phyloP scores from a whole-genome alignment of 2,888 invertebrate species.

The Cataglyphis altisquamis region DNA sequence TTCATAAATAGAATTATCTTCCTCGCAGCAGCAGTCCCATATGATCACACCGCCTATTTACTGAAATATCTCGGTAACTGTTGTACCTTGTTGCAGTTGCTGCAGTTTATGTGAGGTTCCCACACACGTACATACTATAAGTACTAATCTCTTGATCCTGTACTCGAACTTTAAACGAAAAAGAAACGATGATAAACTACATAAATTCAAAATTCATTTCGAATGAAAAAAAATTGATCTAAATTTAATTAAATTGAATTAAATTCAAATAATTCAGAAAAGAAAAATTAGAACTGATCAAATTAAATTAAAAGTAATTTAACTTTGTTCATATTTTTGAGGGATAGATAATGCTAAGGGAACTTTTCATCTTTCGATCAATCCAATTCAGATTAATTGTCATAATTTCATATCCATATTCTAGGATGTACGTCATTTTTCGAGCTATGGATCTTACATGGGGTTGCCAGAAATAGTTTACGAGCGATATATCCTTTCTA shows the following conservation, averaged over 20 bases:
- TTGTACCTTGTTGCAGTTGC: conserved; percentile 4
- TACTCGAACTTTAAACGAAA: background rate
- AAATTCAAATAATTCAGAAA: background rate
- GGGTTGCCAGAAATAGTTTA: conserved; percentile 20
- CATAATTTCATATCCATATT: background rate
- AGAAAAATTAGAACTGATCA: background rate
- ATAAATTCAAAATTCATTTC: background rate
- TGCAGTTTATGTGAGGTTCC: conserved; percentile 18
- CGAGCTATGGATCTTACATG: background rate
- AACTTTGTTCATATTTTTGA: background rate
- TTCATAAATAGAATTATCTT: conserved; percentile 56
- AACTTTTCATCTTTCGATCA: background rate
- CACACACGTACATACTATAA: background rate
- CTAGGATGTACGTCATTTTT: background rate
- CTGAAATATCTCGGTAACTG: conserved; percentile 50
- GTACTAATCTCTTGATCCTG: background rate
- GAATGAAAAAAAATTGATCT: background rate
- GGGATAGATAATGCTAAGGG: background rate
- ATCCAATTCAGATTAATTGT: background rate
- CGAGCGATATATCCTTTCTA: conserved; percentile 41
- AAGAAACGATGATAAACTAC: background rate
- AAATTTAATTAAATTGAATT: background rate
- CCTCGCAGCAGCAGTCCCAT: conserved; percentile 18
- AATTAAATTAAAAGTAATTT: background rate
- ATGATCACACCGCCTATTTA: conserved; percentile 39